Conservation (phyloP, 2,888 invertebrate species). For the Zygogramma bicolorata region DNA sequence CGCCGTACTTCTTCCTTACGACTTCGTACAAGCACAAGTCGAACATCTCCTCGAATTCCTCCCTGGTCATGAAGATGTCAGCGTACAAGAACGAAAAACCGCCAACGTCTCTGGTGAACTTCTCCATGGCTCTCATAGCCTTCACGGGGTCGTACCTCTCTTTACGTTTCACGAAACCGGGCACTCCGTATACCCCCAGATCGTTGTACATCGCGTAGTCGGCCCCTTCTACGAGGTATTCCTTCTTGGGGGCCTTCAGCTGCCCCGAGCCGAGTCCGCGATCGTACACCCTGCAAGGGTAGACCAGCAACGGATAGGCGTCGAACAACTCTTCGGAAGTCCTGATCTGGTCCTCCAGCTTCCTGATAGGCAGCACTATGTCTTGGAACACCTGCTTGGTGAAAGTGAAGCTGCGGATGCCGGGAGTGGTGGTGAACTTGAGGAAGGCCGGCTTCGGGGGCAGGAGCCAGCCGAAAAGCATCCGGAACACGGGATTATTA, state of each 20-base stretch:
- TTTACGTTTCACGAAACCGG: constrained; percentile 73
- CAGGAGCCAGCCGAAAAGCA: constrained; percentile 75
- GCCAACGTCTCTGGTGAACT: constrained; percentile 76
- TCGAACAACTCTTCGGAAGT: constrained; percentile 73
- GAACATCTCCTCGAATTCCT: constrained; percentile 78
- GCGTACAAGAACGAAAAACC: constrained; percentile 79
- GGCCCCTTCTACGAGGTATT: constrained; percentile 74
- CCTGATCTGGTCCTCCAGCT: constrained; percentile 75
- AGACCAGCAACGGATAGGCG: constrained; percentile 76
- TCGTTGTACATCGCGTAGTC: constrained; percentile 80
- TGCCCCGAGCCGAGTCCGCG: constrained; percentile 73
- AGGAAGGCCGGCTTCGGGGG: constrained; percentile 80
- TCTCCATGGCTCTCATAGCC: constrained; percentile 78
- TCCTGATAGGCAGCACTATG: constrained; percentile 75
- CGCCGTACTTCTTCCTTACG: constrained; percentile 72
- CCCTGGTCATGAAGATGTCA: constrained; percentile 76
- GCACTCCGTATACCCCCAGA: constrained; percentile 78
- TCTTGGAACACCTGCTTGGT: constrained; percentile 81
- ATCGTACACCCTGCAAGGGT: constrained; percentile 77
- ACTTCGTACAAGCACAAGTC: constrained; percentile 74
- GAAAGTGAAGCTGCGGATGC: constrained; percentile 76
- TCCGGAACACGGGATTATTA: constrained; percentile 74
- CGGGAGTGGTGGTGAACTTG: constrained; percentile 79
- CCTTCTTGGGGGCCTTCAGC: constrained; percentile 69
- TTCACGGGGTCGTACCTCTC: constrained; percentile 73